phyloP scores from a whole-genome alignment of 2,797 vertebrate species.

The Tympanoctomys barrerae region DNA sequence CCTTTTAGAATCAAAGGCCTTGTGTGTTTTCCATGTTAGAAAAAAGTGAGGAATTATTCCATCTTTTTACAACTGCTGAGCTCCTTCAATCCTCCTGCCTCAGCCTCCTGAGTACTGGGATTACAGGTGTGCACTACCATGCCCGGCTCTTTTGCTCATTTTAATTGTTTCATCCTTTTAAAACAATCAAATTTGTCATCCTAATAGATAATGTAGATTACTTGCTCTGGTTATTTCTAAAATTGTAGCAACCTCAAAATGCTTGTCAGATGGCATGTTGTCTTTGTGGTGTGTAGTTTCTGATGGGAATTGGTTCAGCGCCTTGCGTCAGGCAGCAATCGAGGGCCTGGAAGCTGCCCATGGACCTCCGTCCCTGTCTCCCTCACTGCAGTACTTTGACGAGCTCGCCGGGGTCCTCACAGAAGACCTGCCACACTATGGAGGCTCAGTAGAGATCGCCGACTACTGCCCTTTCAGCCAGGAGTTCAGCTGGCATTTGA shows the following conservation, averaged over 20 bases:
- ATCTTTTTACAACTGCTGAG: conserved; percentile 34
- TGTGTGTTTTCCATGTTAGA: background rate
- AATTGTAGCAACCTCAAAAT: background rate
- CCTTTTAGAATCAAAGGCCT: background rate
- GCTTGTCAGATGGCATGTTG: background rate
- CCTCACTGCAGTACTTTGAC: conserved; percentile 94
- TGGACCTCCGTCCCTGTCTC: background rate
- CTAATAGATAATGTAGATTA: conserved; percentile 47
- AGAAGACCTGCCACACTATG: conserved; percentile 92
- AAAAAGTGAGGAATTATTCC: background rate
- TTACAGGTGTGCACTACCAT: too few relatives aligned
- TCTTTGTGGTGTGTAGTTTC: background rate
- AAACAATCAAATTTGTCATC: conserved; percentile 53
- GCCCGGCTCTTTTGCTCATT: background rate
- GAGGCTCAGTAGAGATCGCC: conserved; percentile 97
- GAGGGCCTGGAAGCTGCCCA: background rate
- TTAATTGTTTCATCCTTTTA: conserved; percentile 52
- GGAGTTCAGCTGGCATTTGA: conserved; percentile 98
- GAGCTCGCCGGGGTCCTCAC: conserved; percentile 90
- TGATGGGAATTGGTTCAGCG: background rate
- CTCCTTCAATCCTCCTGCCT: background rate
- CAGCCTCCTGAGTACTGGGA: background rate
- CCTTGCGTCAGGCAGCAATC: background rate
- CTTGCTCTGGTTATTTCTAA: conserved; percentile 59
- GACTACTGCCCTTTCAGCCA: conserved; percentile 99